phyloP scores from a whole-genome alignment of 1,140 invertebrate genomes.

The Onthophagus taurus region DNA sequence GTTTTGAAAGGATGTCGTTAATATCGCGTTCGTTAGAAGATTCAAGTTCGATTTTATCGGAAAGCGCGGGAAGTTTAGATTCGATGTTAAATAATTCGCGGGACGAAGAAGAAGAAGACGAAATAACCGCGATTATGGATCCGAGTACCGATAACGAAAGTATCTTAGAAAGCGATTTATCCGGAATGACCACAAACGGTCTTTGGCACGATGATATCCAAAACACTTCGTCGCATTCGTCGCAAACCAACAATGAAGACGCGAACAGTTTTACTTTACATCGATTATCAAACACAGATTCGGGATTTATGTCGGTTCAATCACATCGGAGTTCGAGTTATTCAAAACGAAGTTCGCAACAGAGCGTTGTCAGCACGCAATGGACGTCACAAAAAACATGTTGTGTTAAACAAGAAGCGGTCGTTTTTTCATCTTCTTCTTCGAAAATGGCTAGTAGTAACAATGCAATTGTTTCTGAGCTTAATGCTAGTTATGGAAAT shows the following conservation, averaged over 20 bases:
- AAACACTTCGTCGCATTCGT: slow-evolving; percentile 22
- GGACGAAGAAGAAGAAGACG: slow-evolving; percentile 63
- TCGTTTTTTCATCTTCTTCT: slow-evolving; percentile 20
- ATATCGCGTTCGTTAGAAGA: slow-evolving; percentile 56
- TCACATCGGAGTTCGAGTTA: slow-evolving; percentile 51
- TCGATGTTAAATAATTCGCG: slow-evolving; percentile 74
- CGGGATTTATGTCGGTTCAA: slow-evolving; percentile 65
- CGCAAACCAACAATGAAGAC: slow-evolving; percentile 24
- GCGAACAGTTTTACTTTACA: slow-evolving; percentile 29
- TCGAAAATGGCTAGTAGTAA: slow-evolving; percentile 7
- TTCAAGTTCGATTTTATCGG: slow-evolving; percentile 57
- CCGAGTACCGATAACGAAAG: slow-evolving; percentile 34
- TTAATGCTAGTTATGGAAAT: slow-evolving; percentile 3
- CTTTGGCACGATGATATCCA: slow-evolving; percentile 24
- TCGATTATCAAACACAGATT: slow-evolving; percentile 43
- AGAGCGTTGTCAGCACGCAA: slow-evolving; percentile 43
- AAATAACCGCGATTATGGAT: slow-evolving; percentile 54
- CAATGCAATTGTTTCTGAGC: not conserved
- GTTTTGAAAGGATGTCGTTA: slow-evolving; percentile 51
- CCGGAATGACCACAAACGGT: slow-evolving; percentile 28
- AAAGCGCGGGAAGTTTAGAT: slow-evolving; percentile 70
- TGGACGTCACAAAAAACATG: slow-evolving; percentile 27
- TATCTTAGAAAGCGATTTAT: slow-evolving; percentile 31
- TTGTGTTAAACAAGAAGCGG: too few relatives aligned
- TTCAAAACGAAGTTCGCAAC: slow-evolving; percentile 48